Evolutionary conservation across 2,888 invertebrate genomes (phyloP).

Genomic region (Dryomyza anilis): DNA sequence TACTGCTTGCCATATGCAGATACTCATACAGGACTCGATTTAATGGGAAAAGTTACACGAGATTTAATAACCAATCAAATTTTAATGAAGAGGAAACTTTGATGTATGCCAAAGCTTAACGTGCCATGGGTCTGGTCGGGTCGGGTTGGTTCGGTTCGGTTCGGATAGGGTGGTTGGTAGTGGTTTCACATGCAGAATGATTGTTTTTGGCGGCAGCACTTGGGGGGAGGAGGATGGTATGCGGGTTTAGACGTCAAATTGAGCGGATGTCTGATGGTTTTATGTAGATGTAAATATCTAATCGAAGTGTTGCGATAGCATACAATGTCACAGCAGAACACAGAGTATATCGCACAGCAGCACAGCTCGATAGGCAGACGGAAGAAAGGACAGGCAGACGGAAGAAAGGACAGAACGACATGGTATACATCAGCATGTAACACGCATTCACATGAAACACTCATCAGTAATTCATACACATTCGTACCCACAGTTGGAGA

Average conservation of each 20-base stretch:
- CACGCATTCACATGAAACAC: background rate
- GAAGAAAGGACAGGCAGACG: too few relatives aligned
- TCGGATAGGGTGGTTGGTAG: background rate
- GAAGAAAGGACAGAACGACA: too few relatives aligned
- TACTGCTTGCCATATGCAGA: background rate
- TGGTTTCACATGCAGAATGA: too few relatives aligned
- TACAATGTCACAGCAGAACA: too few relatives aligned
- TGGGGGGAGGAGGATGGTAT: background rate
- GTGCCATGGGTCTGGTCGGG: background rate
- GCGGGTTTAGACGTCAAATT: background rate
- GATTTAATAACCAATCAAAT: conserved; percentile 33
- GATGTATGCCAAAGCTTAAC: conserved; percentile 17
- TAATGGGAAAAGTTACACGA: conserved; percentile 28
- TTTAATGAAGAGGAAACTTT: conserved; percentile 29
- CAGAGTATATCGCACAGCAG: too few relatives aligned
- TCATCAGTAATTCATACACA: too few relatives aligned
- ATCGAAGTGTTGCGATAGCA: too few relatives aligned
- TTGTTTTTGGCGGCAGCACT: background rate
- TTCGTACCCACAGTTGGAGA: too few relatives aligned
- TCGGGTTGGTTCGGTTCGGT: background rate
- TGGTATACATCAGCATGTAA: background rate
- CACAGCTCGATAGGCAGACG: too few relatives aligned
- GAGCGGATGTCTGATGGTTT: background rate
- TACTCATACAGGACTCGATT: conserved; percentile 4
- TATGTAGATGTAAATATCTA: too few relatives aligned